Conservation (phyloP, 2,797 vertebrate genomes). For the Rhabdomys pumilio region DNA sequence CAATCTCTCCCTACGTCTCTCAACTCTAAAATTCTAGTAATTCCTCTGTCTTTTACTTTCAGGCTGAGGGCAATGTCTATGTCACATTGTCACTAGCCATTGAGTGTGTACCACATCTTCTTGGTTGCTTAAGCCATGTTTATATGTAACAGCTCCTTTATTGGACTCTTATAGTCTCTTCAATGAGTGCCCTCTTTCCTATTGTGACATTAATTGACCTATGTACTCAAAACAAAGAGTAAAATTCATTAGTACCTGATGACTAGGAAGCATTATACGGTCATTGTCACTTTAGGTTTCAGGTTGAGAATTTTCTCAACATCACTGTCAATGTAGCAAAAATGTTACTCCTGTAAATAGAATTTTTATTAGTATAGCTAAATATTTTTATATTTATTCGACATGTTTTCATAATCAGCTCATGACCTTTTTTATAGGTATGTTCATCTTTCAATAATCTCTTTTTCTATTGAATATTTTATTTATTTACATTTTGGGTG, state of each 20-base stretch:
- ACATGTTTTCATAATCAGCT: conserved; percentile 1
- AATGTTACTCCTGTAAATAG: background rate
- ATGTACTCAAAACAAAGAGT: background rate
- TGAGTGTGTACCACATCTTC: background rate
- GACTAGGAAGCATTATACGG: background rate
- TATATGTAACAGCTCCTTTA: background rate
- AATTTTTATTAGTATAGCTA: background rate
- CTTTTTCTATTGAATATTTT: background rate
- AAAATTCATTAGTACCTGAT: background rate
- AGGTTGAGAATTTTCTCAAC: background rate
- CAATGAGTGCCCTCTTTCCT: background rate
- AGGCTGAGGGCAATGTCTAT: background rate
- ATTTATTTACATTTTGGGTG: no score
- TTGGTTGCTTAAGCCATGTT: background rate
- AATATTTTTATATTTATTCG: conserved; percentile 25
- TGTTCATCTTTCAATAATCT: conserved; percentile 11
- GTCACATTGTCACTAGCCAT: no score
- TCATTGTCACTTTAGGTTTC: background rate
- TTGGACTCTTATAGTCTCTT: background rate
- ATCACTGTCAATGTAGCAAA: background rate
- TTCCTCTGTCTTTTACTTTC: background rate
- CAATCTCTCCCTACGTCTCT: background rate
- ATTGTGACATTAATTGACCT: background rate
- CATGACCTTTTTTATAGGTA: background rate
- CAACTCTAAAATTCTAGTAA: background rate